Base-by-base conservation (phyloP, 35 echinoderm and acorn worm genomes). In the Stichopus chloronotus region DNA sequence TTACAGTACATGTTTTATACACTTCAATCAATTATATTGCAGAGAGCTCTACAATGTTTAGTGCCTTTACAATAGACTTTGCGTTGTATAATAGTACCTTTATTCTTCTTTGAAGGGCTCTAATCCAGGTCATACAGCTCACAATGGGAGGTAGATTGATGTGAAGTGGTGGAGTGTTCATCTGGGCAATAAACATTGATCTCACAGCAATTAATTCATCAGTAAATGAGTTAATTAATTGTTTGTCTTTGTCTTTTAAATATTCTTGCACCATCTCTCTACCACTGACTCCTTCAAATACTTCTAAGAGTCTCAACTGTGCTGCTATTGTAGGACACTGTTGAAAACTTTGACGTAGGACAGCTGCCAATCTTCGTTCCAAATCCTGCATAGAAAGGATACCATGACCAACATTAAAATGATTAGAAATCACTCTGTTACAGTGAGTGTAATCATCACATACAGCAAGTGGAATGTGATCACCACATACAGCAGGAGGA, bases 321-420 rank as follows among this genome's bases (percentile, higher is more conserved):
- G 97, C 91, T 17, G 93, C 97, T 56, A 99, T 99, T n/a, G 97
- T 96, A 5, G 97, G 97, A 55, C 97, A 99, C 88, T 99, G 97
- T 72, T 94, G 92, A 89, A 99, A 99, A 90, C 97, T 99, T 84
- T 99, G 97, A 4, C 95, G 93, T 55, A 99, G 76, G 12, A 96
- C 97, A 87, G 87, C 88, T 30, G 97, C 97, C 13, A 99, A 81
- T 69, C 95, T 61, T 59, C 88, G 94, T 72, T 98, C 97, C 22
- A 99, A 79, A 77, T 99, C 97, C 97, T 99, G 43, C 58, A 80
- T 93, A 80, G 52, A 12, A 81, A 52, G 25, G 30, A 43, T 43
- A 43, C 30, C 30, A 43, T 43, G 30, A 43, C 30, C 69, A 72
- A 72, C 1, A 72, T 16, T 13, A 72, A 72, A 72, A 16, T 72